Evolutionary conservation across 2,113 vertebrate genomes (phyloP).

Genomic region (Larimichthys polyactis): DNA sequence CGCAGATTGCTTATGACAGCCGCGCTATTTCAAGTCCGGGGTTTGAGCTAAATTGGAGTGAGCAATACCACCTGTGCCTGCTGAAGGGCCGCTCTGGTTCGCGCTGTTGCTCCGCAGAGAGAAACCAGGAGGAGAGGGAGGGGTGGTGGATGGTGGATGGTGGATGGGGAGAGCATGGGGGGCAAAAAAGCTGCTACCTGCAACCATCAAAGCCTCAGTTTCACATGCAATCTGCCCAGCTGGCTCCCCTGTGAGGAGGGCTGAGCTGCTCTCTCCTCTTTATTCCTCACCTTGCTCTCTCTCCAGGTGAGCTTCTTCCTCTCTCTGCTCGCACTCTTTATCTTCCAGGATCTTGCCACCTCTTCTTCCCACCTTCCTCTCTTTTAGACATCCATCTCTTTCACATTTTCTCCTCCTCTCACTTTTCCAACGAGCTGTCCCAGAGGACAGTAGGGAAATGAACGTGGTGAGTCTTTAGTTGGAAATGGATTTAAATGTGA

Average conservation of each 20-base stretch:
- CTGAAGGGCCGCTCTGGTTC: slow-evolving; percentile 73
- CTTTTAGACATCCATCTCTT: slow-evolving; percentile 3
- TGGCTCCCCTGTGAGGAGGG: slow-evolving; percentile 65
- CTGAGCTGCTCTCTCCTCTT: slow-evolving; percentile 25
- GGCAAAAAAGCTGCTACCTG: slow-evolving; percentile 75
- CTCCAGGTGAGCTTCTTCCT: slow-evolving; percentile 34
- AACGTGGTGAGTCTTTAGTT: not conserved
- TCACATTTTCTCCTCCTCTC: not conserved
- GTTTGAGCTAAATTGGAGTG: slow-evolving; percentile 86
- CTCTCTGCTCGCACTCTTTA: slow-evolving; percentile 16
- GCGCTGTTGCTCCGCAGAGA: slow-evolving; percentile 59
- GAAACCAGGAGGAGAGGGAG: slow-evolving; percentile 21
- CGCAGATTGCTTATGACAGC: slow-evolving; percentile 84
- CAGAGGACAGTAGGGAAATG: not conserved
- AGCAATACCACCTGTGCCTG: slow-evolving; percentile 85
- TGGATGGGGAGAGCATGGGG: not conserved
- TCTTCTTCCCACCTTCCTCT: slow-evolving; percentile 18
- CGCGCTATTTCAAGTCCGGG: slow-evolving; percentile 79
- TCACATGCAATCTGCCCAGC: slow-evolving; percentile 77
- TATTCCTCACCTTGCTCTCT: slow-evolving; percentile 15
- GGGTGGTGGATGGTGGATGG: not conserved
- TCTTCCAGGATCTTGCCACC: slow-evolving; percentile 17
- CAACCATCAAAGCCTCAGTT: slow-evolving; percentile 81
- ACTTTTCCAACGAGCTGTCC: not conserved
- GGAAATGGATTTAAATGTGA: too few species aligned